These are phyloP conservation scores for Cavia aperea DNA, from an alignment of 2,113 vertebrate species.

Conservation along the genomic window DNA sequence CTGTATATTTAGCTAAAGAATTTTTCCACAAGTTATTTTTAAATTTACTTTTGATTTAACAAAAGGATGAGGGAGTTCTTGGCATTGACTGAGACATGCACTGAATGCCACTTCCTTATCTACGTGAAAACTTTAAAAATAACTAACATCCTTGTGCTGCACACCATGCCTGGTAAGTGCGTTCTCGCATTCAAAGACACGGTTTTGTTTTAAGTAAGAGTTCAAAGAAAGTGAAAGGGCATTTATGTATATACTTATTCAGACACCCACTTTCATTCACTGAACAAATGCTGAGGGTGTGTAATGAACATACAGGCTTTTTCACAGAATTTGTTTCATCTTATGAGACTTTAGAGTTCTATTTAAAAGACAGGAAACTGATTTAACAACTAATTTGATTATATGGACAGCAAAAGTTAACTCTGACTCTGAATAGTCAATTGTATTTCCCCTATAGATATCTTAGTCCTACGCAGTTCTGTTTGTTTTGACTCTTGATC, in stretches of 20 bases:
- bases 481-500: background rate
- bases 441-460: background rate
- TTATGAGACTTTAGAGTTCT: slow-evolving; percentile 2
- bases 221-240: slow-evolving; percentile 33
- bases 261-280: background rate
- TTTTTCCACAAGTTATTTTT: slow-evolving; percentile 38
- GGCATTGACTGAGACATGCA: background rate
- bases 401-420: background rate
- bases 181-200: background rate
- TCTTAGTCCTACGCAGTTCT: background rate
- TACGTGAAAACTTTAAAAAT: slow-evolving; percentile 3
- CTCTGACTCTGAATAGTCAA: background rate
- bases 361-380: slow-evolving; percentile 13
- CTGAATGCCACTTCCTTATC: background rate
- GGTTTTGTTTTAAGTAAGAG: background rate
- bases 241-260: slow-evolving; percentile 18
- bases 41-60: slow-evolving; percentile 23
- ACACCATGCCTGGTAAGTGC: background rate
- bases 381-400: slow-evolving; percentile 31
- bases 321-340: background rate
- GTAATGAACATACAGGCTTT: background rate
- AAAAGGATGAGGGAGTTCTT: background rate
- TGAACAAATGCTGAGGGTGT: background rate
- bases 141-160: background rate
- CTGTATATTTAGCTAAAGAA: slow-evolving; percentile 19